A percentile compares a stretch with the other conserved stretches of the same genome.
These are phyloP conservation scores for Forficula auricularia DNA, from an alignment of 1,140 invertebrate species.

Conservation along the genomic window DNA sequence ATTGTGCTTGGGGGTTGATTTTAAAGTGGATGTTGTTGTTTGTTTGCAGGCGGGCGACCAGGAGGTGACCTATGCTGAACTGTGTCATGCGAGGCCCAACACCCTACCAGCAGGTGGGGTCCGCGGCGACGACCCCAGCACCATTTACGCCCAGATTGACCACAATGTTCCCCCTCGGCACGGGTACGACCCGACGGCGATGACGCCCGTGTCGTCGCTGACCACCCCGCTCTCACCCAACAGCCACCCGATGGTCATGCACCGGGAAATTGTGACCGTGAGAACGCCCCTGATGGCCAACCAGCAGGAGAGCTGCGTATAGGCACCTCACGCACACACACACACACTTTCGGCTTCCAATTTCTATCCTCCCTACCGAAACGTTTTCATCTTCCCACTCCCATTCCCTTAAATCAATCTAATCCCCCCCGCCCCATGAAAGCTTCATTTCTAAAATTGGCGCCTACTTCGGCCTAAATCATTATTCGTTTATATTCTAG, in stretches of 20 bases:
- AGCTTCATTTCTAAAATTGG: no score
- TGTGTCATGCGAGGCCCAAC: conserved; percentile 37
- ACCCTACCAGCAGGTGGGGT: conserved; percentile 26
- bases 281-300: conserved; percentile 60
- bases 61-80: conserved; percentile 53
- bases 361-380: no score
- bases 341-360: no score
- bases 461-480: no score
- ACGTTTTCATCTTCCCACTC: no score
- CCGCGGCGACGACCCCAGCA: conserved; percentile 31
- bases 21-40: no score
- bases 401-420: no score
- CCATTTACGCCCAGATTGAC: conserved; percentile 53
- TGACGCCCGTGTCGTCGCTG: conserved; percentile 21
- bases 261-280: conserved; percentile 60
- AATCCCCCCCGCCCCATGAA: no score
- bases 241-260: conserved; percentile 15
- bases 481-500: no score
- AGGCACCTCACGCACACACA: conserved; percentile 21
- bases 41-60: conserved; percentile 25
- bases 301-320: conserved; percentile 72
- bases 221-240: conserved; percentile 18
- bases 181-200: conserved; percentile 23
- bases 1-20: no score
- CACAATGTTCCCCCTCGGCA: conserved; percentile 25